Percentiles rank a stretch among this genome's conserved stretches.
Evolutionary conservation across 2,888 invertebrate species (phyloP).

Genomic region (Lepidocyrtoides sp.): DNA sequence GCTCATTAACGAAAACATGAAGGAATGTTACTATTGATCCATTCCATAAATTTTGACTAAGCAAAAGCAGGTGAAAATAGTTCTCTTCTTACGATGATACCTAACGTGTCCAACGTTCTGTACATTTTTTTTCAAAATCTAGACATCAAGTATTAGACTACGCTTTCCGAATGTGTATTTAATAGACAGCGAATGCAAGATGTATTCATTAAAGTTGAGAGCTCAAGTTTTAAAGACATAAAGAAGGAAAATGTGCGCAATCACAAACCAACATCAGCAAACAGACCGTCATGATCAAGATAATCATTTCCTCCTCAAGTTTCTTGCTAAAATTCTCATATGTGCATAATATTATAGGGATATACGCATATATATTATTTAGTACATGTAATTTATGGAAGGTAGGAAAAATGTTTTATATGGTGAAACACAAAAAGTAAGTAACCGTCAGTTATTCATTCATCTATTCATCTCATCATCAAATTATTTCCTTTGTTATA

Average conservation of each 20-base stretch:
- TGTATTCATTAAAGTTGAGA: constrained; percentile 2
- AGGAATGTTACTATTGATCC: neutral
- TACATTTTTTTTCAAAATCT: neutral
- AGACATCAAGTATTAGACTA: neutral
- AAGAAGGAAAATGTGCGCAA: constrained; percentile 55
- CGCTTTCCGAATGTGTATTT: neutral
- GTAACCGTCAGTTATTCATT: constrained; percentile 27
- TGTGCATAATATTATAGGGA: neutral
- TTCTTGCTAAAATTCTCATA: constrained; percentile 1
- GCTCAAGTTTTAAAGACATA: neutral
- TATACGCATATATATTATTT: no score
- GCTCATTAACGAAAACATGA: constrained; percentile 16
- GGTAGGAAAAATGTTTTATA: neutral
- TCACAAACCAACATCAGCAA: constrained; percentile 51
- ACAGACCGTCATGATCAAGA: constrained; percentile 59
- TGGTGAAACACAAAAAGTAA: neutral
- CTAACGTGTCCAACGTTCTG: neutral
- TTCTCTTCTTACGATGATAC: no score
- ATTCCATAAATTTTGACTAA: constrained; percentile 16
- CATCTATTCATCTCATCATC: neutral
- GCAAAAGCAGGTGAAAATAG: no score
- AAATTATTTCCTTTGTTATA: neutral
- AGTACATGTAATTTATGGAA: no score
- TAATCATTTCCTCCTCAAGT: constrained; percentile 43
- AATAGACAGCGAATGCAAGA: neutral